These are phyloP conservation scores for Ammodramus savannarum DNA, from an alignment of 2,113 vertebrate genomes.

Conservation along the genomic window DNA sequence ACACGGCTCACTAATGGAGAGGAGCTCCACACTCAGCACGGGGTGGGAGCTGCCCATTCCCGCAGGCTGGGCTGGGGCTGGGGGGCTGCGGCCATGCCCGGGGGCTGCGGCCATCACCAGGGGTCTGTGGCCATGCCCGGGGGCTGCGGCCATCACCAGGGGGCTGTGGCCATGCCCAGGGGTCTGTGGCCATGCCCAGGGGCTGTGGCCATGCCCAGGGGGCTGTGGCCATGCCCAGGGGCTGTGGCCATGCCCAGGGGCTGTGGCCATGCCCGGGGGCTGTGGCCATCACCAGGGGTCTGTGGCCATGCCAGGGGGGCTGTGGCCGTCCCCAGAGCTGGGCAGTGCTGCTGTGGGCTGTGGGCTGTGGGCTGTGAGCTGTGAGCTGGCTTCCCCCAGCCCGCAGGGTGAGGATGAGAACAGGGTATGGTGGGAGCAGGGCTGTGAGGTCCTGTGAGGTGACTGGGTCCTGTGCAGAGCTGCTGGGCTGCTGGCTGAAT, in stretches of 20 bases:
- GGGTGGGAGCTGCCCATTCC: background rate
- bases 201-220: background rate
- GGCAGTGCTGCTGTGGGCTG: background rate
- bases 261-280: no score
- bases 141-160: no score
- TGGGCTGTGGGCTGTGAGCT: background rate
- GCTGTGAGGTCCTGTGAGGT: background rate
- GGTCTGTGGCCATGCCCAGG: no score
- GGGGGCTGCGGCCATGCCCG: background rate
- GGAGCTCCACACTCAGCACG: fast-evolving
- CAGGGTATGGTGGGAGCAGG: fast-evolving
- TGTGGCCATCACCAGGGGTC: no score
- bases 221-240: no score
- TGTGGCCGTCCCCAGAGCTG: fast-evolving
- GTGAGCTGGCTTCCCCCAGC: background rate
- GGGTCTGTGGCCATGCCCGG: background rate
- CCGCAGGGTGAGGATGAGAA: background rate
- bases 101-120: no score
- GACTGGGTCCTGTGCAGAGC: background rate
- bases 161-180: background rate
- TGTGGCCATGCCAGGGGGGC: background rate
- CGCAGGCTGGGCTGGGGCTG: fast-evolving
- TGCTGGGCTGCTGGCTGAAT: background rate
- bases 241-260: no score
- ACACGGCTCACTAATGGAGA: background rate